Conservation (phyloP, 2,113 vertebrate genomes). For the Toxotes chatareus region DNA sequence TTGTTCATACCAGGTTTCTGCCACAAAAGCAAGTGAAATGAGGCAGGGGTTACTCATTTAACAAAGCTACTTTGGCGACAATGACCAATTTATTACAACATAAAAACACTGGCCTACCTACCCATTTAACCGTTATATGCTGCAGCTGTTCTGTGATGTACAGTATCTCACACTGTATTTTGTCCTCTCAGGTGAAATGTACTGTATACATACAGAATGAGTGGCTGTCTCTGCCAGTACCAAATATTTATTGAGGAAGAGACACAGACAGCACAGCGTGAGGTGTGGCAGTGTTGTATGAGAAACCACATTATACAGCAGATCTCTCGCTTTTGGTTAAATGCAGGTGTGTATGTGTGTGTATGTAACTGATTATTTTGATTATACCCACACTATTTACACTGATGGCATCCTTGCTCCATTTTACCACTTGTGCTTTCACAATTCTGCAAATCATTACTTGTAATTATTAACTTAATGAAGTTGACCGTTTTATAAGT, state of each 20-base stretch:
- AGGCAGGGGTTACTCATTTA: slow-evolving; percentile 7
- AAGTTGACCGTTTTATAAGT: not conserved
- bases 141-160: slow-evolving; percentile 8
- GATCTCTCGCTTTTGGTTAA: not conserved
- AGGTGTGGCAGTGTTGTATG: not conserved
- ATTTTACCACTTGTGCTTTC: slow-evolving; percentile 16
- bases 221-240: not conserved
- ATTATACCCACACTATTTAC: not conserved
- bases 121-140: not conserved
- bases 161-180: slow-evolving; percentile 8
- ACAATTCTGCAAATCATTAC: not conserved
- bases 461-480: not conserved
- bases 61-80: slow-evolving; percentile 6
- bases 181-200: not conserved
- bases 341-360: slow-evolving; percentile 6
- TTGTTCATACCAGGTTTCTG: slow-evolving; percentile 10
- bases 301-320: slow-evolving; percentile 35
- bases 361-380: slow-evolving; percentile 13
- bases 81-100: not conserved
- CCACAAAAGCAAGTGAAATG: slow-evolving; percentile 12
- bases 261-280: not conserved
- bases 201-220: slow-evolving; percentile 4
- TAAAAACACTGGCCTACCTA: not conserved
- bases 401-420: not conserved
- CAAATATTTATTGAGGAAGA: slow-evolving; percentile 15